Evolutionary conservation across 2,113 vertebrate species (phyloP).

Genomic region (Cnemophilus loriae): DNA sequence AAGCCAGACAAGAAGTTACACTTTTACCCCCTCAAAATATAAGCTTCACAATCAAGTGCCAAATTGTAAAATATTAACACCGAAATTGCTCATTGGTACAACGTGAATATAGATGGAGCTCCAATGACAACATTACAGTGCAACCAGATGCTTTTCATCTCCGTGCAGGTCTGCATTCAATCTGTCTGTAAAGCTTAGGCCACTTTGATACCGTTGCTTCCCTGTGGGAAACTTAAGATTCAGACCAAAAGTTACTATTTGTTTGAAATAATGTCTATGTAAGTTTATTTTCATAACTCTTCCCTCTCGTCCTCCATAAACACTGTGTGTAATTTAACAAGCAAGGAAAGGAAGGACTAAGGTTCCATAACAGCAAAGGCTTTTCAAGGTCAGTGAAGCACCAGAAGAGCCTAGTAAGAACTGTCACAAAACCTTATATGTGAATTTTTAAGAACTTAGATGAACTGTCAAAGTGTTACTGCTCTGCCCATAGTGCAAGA

Average conservation of each 20-base stretch:
- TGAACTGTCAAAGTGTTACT: not conserved
- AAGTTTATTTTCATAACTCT: not conserved
- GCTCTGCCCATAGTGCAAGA: not conserved
- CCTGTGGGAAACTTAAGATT: not conserved
- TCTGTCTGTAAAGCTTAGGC: not conserved
- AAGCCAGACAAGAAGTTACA: not conserved
- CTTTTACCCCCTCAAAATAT: not conserved
- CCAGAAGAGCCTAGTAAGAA: not conserved
- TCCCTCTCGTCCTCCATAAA: not conserved
- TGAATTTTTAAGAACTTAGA: not conserved
- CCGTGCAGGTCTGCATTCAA: not conserved
- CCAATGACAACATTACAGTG: not conserved
- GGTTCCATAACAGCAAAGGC: not conserved
- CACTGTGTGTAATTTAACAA: not conserved
- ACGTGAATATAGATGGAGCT: not conserved
- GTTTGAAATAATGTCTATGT: not conserved
- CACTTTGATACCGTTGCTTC: not conserved
- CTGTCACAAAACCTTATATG: not conserved
- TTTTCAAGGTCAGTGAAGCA: not conserved
- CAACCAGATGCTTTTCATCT: not conserved
- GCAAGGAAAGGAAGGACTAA: not conserved
- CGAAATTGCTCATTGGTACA: not conserved
- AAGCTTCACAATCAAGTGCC: not conserved
- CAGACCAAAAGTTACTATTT: not conserved
- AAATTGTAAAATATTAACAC: not conserved